Evolutionary conservation across 2,888 invertebrate genomes (phyloP).

Genomic region (Pimpla rufipes): DNA sequence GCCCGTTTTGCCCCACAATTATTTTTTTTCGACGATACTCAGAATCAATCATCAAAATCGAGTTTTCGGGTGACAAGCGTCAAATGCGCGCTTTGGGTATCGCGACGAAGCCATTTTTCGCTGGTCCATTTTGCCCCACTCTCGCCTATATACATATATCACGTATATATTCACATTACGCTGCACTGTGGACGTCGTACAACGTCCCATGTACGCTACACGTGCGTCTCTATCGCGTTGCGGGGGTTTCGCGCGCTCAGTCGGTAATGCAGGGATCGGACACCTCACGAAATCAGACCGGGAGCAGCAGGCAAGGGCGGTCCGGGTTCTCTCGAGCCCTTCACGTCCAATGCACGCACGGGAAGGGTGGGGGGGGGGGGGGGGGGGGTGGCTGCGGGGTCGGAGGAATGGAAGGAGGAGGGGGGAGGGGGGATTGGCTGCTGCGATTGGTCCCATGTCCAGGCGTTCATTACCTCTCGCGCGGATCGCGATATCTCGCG

Average conservation of each 20-base stretch:
- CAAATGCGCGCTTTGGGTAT: too few species aligned
- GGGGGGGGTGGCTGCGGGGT: too few species aligned
- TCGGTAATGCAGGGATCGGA: slow-evolving; percentile 21
- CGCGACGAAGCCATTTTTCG: too few species aligned
- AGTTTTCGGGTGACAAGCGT: too few species aligned
- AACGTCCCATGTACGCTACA: slow-evolving; percentile 14
- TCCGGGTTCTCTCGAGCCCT: slow-evolving; percentile 29
- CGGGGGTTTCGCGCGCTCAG: slow-evolving; percentile 1
- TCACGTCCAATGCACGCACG: slow-evolving; percentile 38
- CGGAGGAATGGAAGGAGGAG: too few species aligned
- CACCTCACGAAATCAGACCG: not conserved
- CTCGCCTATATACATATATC: slow-evolving; percentile 1
- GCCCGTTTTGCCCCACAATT: too few species aligned
- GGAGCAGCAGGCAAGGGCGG: slow-evolving; percentile 22
- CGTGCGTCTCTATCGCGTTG: slow-evolving; percentile 7
- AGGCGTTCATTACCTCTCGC: slow-evolving; percentile 39
- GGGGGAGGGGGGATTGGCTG: too few species aligned
- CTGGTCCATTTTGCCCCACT: too few species aligned
- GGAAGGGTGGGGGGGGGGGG: not conserved
- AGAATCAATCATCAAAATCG: too few species aligned
- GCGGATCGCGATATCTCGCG: slow-evolving; percentile 44
- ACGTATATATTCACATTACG: not conserved
- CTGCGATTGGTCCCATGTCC: slow-evolving; percentile 42
- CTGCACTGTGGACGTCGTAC: not conserved
- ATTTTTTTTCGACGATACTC: too few species aligned